phyloP scores from a whole-genome alignment of 2,888 invertebrate genomes.

The Sarcophaga variegata region DNA sequence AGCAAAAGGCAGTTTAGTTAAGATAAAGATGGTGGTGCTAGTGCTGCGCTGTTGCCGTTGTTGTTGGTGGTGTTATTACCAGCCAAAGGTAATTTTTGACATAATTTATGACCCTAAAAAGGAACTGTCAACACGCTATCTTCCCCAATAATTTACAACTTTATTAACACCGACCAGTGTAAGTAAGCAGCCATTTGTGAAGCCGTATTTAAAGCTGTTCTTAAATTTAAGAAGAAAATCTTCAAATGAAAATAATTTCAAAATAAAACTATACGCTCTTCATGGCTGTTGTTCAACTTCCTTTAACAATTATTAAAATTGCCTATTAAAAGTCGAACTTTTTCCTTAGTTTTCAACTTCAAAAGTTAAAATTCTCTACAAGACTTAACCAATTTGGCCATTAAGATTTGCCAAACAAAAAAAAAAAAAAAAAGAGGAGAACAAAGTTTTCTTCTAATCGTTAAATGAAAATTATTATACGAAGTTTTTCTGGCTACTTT shows the following conservation, averaged over 20 bases:
- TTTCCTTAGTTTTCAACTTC: background rate
- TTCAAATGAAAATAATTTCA: background rate
- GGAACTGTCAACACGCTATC: constrained; percentile 66
- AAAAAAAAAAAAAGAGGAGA: constrained; percentile 5
- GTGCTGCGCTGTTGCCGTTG: background rate
- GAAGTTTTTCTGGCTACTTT: constrained; percentile 52
- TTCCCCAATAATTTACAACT: constrained; percentile 54
- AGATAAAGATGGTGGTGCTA: too few relatives aligned
- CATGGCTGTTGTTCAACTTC: background rate
- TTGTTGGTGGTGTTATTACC: background rate
- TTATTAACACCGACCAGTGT: constrained; percentile 1
- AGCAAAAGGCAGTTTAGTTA: too few relatives aligned
- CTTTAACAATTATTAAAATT: background rate
- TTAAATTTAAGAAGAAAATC: background rate
- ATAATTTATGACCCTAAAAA: constrained; percentile 64
- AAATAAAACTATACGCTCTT: background rate
- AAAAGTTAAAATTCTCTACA: background rate
- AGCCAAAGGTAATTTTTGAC: constrained; percentile 58
- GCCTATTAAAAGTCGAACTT: background rate
- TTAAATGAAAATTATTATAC: constrained; percentile 59
- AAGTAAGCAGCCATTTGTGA: too few relatives aligned
- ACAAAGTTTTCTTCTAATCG: constrained; percentile 37
- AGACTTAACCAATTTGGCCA: background rate
- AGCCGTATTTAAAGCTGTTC: background rate
- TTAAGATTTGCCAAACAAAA: background rate